Base-by-base conservation (phyloP, 2,888 invertebrate species). In the Pammene aurita region DNA sequence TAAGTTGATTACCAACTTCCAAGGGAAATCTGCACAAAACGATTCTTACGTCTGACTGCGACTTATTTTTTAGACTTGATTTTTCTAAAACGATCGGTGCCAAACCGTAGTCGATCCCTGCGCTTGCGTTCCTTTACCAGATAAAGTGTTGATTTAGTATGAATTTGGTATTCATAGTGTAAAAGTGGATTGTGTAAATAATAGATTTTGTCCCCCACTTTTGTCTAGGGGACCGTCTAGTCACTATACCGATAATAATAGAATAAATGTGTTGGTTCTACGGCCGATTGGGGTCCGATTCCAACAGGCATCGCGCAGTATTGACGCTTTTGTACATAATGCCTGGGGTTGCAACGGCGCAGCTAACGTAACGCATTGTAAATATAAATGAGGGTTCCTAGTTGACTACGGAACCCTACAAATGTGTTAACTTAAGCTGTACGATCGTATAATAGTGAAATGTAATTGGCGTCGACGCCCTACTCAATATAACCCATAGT, bases 11-110 rank as follows among this genome's bases (percentile, higher is more conserved):
- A 83, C 79, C 78, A 71, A 89, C 90, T 92, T 90, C 90, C 91
- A 88, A 79, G 80, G 78, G 80, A 83, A 84, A 64, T 26, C 82
- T 84, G 91, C 91, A 92, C 91, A 92, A 92, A 91, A 81, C 77
- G 78, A 78, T 75, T 72, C 74, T 76, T 74, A 79, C 73, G 78
- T 79, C 60, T 75, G 77, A 76, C 76, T 78, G 79, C 80, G 75
- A 77, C 78, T 84, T 84, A 84, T 86, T 88, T 88, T 88, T 84
- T 81, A 84, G 81, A 85, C 83, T 83, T 78, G 73, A 76, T 83
- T 83, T 81, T 77, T 80, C 77, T 72, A 71, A 72, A 73, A 68
- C 68, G 72, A 72, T 79, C 71, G 76, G 84, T 86, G 86, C 86
- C 84, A 85, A 84, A 75, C 72, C 72, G 72, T 72, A 70, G 78